phyloP scores from a whole-genome alignment of 2,113 vertebrate species.

The Pluvialis apricaria region DNA sequence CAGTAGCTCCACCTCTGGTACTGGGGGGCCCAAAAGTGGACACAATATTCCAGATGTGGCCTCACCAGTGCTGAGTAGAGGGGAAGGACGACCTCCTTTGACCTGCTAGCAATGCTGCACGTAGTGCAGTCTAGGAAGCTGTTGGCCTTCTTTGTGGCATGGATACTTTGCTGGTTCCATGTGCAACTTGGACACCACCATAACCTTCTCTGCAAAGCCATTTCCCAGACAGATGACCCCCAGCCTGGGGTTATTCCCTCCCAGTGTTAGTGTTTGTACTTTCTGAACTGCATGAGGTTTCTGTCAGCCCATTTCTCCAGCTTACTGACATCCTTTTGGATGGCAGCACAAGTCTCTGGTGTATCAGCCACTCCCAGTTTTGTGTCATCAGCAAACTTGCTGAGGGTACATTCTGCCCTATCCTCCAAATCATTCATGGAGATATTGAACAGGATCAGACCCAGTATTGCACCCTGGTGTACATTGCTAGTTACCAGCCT shows the following conservation, averaged over 20 bases:
- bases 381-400: background rate
- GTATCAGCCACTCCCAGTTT: background rate
- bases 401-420: background rate
- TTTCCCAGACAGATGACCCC: background rate
- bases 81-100: background rate
- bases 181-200: rapidly evolving
- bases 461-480: background rate
- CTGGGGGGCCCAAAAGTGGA: background rate
- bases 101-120: background rate
- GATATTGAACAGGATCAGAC: background rate
- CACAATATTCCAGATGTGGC: background rate
- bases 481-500: background rate
- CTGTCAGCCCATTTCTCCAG: background rate
- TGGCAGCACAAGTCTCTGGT: background rate
- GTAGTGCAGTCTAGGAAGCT: background rate
- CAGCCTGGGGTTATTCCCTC: background rate
- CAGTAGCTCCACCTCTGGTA: background rate
- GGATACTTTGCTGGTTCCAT: background rate
- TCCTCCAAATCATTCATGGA: background rate
- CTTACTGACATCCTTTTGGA: background rate
- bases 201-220: background rate
- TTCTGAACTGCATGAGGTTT: background rate
- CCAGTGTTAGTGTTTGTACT: background rate
- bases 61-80: background rate
- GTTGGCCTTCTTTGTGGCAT: background rate